Evolutionary conservation across 2,888 invertebrate genomes (phyloP).

Genomic region (Apodemia hepburni): DNA sequence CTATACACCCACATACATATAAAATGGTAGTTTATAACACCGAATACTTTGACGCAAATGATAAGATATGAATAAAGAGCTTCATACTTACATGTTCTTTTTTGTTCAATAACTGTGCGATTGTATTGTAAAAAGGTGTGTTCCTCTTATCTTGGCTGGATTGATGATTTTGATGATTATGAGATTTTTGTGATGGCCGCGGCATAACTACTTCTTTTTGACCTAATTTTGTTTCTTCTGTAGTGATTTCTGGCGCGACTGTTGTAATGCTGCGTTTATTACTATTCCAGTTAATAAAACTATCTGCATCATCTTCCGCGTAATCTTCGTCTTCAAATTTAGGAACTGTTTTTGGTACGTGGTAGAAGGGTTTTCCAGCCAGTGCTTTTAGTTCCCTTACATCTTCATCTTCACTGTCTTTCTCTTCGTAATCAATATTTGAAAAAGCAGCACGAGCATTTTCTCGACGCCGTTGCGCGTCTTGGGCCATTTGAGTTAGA

Average conservation of each 20-base stretch:
- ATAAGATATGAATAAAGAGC: constrained; percentile 28
- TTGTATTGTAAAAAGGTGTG: constrained; percentile 69
- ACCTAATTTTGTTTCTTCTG: constrained; percentile 52
- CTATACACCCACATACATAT: constrained; percentile 42
- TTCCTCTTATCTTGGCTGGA: constrained; percentile 47
- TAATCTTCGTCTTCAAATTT: constrained; percentile 68
- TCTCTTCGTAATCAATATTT: constrained; percentile 60
- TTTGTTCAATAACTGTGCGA: constrained; percentile 69
- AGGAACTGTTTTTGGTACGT: constrained; percentile 67
- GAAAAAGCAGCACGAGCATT: constrained; percentile 68
- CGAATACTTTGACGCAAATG: constrained; percentile 21
- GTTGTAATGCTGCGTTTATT: constrained; percentile 70
- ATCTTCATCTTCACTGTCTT: constrained; percentile 81
- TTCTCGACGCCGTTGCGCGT: constrained; percentile 72
- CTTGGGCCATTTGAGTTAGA: constrained; percentile 83
- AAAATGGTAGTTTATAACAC: constrained; percentile 30
- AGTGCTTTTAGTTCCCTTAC: constrained; percentile 83
- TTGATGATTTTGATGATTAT: constrained; percentile 53
- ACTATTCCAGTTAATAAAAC: constrained; percentile 74
- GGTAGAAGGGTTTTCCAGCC: constrained; percentile 75
- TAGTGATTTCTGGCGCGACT: constrained; percentile 48
- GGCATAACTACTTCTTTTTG: constrained; percentile 84
- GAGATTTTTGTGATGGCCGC: constrained; percentile 72
- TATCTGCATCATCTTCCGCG: constrained; percentile 49
- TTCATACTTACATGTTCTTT: constrained; percentile 75